Evolutionary conservation across 2,888 invertebrate genomes (phyloP).

Genomic region (Heliothis peltigera): DNA sequence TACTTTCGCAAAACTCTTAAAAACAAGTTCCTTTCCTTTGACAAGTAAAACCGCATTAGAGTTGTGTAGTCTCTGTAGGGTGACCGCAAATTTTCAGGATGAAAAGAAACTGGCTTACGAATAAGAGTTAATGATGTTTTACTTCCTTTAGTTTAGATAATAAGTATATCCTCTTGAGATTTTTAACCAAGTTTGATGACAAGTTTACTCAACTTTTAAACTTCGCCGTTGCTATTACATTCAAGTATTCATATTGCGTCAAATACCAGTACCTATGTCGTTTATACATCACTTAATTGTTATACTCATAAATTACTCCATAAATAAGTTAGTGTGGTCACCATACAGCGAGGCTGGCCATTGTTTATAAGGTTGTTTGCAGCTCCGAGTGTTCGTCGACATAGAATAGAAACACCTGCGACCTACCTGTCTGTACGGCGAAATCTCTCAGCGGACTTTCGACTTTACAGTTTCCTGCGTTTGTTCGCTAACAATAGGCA

Average conservation of each 20-base stretch:
- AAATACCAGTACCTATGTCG: no score
- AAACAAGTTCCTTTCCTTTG: conserved; percentile 87
- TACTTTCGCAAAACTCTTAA: conserved; percentile 77
- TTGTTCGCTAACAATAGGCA: conserved; percentile 87
- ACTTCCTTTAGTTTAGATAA: no score
- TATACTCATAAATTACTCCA: not conserved
- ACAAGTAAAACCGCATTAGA: conserved; percentile 73
- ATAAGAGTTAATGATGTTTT: no score
- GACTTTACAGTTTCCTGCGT: conserved; percentile 89
- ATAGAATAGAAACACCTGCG: conserved; percentile 83
- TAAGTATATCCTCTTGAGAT: no score
- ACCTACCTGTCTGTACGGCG: conserved; percentile 85
- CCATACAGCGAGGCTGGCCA: conserved; percentile 51
- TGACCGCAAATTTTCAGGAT: conserved; percentile 6
- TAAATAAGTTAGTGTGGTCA: conserved; percentile 9
- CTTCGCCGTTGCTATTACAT: no score
- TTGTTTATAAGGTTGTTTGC: conserved; percentile 81
- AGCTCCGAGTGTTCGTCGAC: conserved; percentile 63
- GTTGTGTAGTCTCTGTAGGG: conserved; percentile 48
- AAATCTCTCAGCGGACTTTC: conserved; percentile 86
- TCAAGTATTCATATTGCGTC: no score
- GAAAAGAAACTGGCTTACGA: not conserved
- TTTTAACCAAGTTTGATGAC: no score
- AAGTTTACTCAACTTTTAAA: no score
- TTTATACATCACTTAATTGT: not conserved